A percentile compares a stretch with the other conserved stretches of the same genome.
These are phyloP conservation scores for Leptestheria dahalacensis DNA, from an alignment of 1,140 invertebrate species.

Conservation along the genomic window DNA sequence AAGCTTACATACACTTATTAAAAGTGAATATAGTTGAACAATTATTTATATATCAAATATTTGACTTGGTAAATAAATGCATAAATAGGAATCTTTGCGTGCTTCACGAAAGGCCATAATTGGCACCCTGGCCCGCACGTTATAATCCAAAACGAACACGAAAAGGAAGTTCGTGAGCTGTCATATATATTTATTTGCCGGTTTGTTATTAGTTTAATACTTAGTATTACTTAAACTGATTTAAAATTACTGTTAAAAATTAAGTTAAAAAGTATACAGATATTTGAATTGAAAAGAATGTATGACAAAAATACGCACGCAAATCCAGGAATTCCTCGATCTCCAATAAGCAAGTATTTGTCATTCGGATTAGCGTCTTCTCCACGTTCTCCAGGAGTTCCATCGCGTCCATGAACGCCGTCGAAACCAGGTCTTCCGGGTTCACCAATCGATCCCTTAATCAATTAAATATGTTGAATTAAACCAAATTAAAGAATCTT, in stretches of 20 bases:
- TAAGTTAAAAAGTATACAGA: no score
- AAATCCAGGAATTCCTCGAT: conserved; percentile 20
- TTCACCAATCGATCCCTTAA: conserved; percentile 13
- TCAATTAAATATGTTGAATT: background rate
- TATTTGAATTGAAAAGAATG: background rate
- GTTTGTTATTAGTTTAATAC: no score
- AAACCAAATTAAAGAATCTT: background rate
- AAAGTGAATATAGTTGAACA: no score
- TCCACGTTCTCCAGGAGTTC: conserved; percentile 13
- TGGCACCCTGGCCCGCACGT: no score
- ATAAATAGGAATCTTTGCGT: background rate
- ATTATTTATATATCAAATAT: background rate
- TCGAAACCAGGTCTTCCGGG: conserved; percentile 10
- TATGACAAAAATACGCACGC: background rate
- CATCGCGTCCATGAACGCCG: conserved; percentile 11
- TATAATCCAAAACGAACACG: no score
- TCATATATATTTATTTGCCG: no score
- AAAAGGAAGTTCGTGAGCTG: no score
- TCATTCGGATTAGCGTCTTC: conserved; percentile 11
- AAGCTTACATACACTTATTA: no score
- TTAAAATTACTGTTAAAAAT: background rate
- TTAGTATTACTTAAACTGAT: background rate
- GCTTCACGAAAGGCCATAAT: no score
- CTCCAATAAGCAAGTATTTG: background rate
- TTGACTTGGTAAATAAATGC: background rate